A percentile compares a stretch with the other conserved stretches of the same genome.
These are phyloP conservation scores for Drosophila lacteicornis DNA, from an alignment of 1,140 invertebrate species.

Conservation along the genomic window DNA sequence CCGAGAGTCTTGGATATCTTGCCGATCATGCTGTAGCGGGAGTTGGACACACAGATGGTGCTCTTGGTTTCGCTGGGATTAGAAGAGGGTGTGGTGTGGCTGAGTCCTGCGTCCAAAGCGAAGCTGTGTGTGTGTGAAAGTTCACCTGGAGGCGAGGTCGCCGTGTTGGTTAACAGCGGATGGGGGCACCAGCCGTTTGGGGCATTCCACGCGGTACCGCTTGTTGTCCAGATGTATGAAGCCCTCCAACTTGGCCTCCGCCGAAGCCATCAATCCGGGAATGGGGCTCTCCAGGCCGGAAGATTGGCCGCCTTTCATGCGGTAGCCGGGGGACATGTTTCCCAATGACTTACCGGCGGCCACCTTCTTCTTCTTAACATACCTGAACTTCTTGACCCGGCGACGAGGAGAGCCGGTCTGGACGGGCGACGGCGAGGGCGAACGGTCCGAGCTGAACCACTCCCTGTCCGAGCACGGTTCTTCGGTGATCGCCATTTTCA, in stretches of 20 bases:
- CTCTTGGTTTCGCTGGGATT: slow-evolving; percentile 67
- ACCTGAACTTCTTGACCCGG: slow-evolving; percentile 21
- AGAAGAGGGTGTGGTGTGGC: not conserved
- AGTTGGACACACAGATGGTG: slow-evolving; percentile 89
- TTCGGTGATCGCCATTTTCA: slow-evolving; percentile 67
- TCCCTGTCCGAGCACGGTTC: slow-evolving; percentile 32
- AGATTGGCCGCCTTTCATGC: slow-evolving; percentile 12
- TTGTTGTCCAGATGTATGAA: slow-evolving; percentile 70
- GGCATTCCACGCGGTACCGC: slow-evolving; percentile 70
- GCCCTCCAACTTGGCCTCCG: slow-evolving; percentile 36
- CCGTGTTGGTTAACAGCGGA: not conserved
- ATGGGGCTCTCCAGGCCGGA: slow-evolving; percentile 7
- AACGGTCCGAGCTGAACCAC: slow-evolving; percentile 35
- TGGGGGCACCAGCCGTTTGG: not conserved
- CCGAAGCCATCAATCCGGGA: not conserved
- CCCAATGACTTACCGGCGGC: not conserved
- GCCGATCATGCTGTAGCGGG: slow-evolving; percentile 90
- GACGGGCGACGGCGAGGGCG: not conserved
- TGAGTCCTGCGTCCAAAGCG: not conserved
- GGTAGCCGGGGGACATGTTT: slow-evolving; percentile 10
- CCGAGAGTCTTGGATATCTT: slow-evolving; percentile 90
- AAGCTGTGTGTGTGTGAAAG: too few relatives aligned
- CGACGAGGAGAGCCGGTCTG: slow-evolving; percentile 17
- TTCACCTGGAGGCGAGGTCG: slow-evolving; percentile 36
- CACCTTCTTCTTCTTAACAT: slow-evolving; percentile 6